Conservation (phyloP, 64 coral and sea anemone genomes). For the Stichodactyla helianthus region DNA sequence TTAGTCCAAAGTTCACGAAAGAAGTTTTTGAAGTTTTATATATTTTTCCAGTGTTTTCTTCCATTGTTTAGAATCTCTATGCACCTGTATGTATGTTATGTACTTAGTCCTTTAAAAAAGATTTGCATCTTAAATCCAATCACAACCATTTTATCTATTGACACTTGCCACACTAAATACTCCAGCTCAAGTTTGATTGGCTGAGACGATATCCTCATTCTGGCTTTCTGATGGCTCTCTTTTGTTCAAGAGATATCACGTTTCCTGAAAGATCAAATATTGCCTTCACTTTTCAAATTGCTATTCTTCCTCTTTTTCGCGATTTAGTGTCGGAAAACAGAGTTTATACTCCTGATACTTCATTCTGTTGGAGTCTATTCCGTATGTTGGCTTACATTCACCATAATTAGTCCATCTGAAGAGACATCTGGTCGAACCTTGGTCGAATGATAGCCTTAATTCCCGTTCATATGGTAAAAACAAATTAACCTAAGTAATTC, state of each 20-base stretch:
- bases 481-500: conserved; percentile 16
- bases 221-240: not conserved
- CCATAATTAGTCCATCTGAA: not conserved
- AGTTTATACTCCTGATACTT: not conserved
- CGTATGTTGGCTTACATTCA: not conserved
- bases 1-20: not conserved
- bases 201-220: not conserved
- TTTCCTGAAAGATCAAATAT: conserved; percentile 5
- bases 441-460: not conserved
- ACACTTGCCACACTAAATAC: not conserved
- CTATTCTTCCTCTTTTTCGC: not conserved
- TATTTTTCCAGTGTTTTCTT: not conserved
- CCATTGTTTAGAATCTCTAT: not conserved
- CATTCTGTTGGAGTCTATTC: not conserved
- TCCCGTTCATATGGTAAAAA: not conserved
- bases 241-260: conserved; percentile 1
- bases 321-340: not conserved
- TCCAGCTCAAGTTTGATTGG: not conserved
- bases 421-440: not conserved
- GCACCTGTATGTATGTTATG: not conserved
- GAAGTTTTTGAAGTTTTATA: not conserved
- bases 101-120: conserved; percentile 13
- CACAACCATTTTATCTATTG: not conserved
- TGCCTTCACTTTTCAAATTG: not conserved
- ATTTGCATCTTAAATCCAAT: conserved; percentile 12